Evolutionary conservation across 2,888 invertebrate species (phyloP).

Genomic region (Leptothorax acervorum): DNA sequence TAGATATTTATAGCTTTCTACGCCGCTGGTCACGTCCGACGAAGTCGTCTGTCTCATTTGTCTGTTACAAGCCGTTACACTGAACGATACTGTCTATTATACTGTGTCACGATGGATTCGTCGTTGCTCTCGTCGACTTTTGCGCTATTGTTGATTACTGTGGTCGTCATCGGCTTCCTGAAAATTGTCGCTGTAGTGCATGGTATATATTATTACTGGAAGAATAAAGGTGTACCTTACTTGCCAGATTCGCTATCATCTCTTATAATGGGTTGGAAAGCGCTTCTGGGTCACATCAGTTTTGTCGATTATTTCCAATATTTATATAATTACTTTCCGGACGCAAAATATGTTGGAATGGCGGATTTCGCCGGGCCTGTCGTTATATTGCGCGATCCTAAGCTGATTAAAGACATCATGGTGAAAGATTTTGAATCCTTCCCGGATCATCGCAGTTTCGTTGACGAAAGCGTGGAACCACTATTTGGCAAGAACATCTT

Average conservation of each 20-base stretch:
- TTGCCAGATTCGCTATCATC: neutral
- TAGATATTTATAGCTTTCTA: neutral
- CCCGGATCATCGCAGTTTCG: neutral
- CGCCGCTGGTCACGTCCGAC: neutral
- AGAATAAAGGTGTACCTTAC: slow-evolving; percentile 64
- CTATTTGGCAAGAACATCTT: no score
- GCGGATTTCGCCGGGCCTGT: neutral
- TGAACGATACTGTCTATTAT: neutral
- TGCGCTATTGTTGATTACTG: neutral
- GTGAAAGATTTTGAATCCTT: neutral
- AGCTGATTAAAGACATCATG: neutral
- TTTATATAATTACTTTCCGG: neutral
- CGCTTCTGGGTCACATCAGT: neutral
- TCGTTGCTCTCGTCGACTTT: neutral
- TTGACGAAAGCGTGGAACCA: neutral
- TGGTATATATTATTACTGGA: slow-evolving; percentile 71
- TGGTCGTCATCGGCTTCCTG: neutral
- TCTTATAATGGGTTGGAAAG: neutral
- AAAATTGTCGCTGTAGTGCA: neutral
- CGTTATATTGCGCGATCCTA: neutral
- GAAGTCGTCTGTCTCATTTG: neutral
- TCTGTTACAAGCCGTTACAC: neutral
- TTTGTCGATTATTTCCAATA: neutral
- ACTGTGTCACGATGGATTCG: neutral
- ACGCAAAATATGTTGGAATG: neutral